Conservation (phyloP, 2,113 vertebrate species). For the Gobiocypris rarus region DNA sequence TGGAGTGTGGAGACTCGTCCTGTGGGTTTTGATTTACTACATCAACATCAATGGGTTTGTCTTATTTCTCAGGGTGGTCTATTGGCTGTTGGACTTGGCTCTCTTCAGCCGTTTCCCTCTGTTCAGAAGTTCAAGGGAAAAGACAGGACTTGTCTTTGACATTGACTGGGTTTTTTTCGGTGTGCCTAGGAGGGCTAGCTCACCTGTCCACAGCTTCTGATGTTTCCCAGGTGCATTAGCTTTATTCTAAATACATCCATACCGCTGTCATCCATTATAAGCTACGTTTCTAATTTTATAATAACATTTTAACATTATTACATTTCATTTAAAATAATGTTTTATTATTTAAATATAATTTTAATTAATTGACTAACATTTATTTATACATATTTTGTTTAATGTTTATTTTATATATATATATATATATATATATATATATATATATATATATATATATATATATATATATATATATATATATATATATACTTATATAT, state of each 20-base stretch:
- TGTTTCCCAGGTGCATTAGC: constrained; percentile 8
- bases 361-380: too few species aligned
- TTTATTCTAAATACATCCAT: constrained; percentile 45
- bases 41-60: constrained; percentile 61
- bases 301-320: too few species aligned
- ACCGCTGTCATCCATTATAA: background rate
- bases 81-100: constrained; percentile 52
- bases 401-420: background rate
- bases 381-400: background rate
- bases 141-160: constrained; percentile 66
- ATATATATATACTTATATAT: too few species aligned
- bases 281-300: background rate
- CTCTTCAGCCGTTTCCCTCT: constrained; percentile 50
- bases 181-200: constrained; percentile 21
- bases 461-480: too few species aligned
- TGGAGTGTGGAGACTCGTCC: constrained; percentile 11
- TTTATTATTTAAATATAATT: too few species aligned
- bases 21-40: constrained; percentile 64
- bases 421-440: too few species aligned
- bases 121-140: constrained; percentile 56
- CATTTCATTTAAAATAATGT: too few species aligned
- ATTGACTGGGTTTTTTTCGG: constrained; percentile 60
- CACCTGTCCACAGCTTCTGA: constrained; percentile 21
- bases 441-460: too few species aligned
- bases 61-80: constrained; percentile 52